These are phyloP conservation scores for Diachasmimorpha longicaudata DNA, from an alignment of 1,140 invertebrate species.

Conservation along the genomic window DNA sequence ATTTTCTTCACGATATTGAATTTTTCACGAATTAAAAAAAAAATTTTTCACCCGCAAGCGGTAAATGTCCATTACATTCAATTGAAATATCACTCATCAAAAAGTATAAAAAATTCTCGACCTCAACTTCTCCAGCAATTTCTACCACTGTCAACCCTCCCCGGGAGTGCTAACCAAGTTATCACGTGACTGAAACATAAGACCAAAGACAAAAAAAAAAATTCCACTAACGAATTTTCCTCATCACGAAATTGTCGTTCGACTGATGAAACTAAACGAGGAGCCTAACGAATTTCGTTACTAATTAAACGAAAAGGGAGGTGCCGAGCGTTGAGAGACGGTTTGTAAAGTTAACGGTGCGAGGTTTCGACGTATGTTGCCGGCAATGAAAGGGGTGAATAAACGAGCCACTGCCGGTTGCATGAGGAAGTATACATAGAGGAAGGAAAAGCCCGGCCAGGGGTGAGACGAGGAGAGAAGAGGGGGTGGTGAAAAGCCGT, in stretches of 20 bases:
- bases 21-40: too few relatives aligned
- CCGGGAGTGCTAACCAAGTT: too few relatives aligned
- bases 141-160: too few relatives aligned
- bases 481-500: background rate
- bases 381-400: constrained; percentile 3
- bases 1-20: too few relatives aligned
- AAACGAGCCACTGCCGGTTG: constrained; percentile 5
- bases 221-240: background rate
- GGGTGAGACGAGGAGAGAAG: too few relatives aligned
- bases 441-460: background rate
- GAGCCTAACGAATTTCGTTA: constrained; percentile 15
- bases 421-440: background rate
- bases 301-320: constrained; percentile 7
- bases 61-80: too few relatives aligned
- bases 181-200: too few relatives aligned
- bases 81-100: too few relatives aligned
- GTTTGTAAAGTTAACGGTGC: constrained; percentile 25
- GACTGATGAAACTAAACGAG: background rate
- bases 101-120: too few relatives aligned
- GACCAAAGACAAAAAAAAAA: too few relatives aligned
- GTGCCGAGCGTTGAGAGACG: background rate
- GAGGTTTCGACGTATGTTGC: constrained; percentile 17
- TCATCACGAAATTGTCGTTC: background rate
- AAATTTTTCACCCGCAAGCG: too few relatives aligned
- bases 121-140: too few relatives aligned